Percentiles rank a stretch among this genome's conserved stretches.
Conservation (phyloP, 2,797 vertebrate genomes). For the Pteronotus mesoamericanus region DNA sequence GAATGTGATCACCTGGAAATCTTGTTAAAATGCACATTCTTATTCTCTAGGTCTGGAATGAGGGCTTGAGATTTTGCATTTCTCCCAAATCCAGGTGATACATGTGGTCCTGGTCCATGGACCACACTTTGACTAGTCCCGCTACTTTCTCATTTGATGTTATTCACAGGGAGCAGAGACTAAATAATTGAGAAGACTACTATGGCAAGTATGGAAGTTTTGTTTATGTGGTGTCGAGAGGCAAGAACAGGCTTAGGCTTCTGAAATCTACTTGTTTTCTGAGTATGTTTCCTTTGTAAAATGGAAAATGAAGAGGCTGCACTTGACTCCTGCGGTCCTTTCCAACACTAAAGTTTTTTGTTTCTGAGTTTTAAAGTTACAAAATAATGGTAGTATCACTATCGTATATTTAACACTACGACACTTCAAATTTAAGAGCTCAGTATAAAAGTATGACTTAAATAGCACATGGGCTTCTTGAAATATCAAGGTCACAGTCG, state of each 20-base stretch:
- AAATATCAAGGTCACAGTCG: constrained; percentile 33
- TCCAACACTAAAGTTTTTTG: neutral
- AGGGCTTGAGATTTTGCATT: neutral
- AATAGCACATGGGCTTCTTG: neutral
- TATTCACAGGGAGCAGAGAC: neutral
- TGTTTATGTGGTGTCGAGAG: neutral
- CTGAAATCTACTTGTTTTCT: neutral
- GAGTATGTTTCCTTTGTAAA: neutral
- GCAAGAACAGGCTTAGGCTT: neutral
- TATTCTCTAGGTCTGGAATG: neutral
- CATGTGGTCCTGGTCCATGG: neutral
- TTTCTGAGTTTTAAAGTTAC: neutral
- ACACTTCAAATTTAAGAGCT: neutral
- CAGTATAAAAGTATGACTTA: neutral
- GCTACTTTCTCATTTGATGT: neutral
- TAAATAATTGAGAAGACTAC: neutral
- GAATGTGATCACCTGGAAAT: neutral
- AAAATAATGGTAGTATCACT: neutral
- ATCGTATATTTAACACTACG: neutral
- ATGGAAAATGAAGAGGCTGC: neutral
- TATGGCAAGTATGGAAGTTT: neutral
- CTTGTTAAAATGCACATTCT: neutral
- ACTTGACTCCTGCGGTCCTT: neutral
- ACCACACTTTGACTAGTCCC: neutral
- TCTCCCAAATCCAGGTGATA: neutral